Base-by-base conservation (phyloP, 2,113 vertebrate genomes). In the Lagopus leucura region DNA sequence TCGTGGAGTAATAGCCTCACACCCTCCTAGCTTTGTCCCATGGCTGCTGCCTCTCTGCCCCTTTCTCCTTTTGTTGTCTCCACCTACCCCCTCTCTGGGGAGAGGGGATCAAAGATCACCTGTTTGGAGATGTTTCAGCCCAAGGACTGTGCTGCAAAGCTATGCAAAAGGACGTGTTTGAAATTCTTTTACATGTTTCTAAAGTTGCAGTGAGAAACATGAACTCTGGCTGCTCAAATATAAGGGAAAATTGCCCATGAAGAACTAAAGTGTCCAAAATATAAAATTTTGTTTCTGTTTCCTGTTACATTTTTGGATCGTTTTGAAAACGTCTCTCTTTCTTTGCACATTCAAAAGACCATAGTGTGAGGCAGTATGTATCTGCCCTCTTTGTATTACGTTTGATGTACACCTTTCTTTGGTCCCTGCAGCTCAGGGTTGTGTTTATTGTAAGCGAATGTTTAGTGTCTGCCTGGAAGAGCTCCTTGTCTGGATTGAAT, bases 381-480 rank as follows among this genome's bases (percentile, higher is more conserved):
- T 32, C 86, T 84, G 60, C 69, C 38, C 55, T 83, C 50, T 76
- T 80, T 71, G 76, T 54, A 12, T 92, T 88, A 40, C n/a, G 15
- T 86, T 89, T 84, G 57, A 73, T 81, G 32, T 20, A 17, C 77
- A 47, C 83, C 70, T 89, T 71, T 86, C 6, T 4, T 36, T 50
- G 52, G 12, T 93, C 92, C 74, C 80, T 54, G 54, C 81, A 74
- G 95, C 52, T 75, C 13, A 2, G 77, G 11, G 73, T 22, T 28
- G 81, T 85, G 83, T 94, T 94, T 92, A 86, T 89, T 95, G 61
- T 73, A 90, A 75, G 71, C 82, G 71, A 76, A 73, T 72, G 86
- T 90, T 92, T 89, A 82, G 88, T 69, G 86, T 95, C 91, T 95
- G 73, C 77, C 43, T 90, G 83, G 76, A 77, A 93, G 92, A 86